Evolutionary conservation across 2,888 invertebrate species (phyloP).

Genomic region (Pseudoips prasinana): DNA sequence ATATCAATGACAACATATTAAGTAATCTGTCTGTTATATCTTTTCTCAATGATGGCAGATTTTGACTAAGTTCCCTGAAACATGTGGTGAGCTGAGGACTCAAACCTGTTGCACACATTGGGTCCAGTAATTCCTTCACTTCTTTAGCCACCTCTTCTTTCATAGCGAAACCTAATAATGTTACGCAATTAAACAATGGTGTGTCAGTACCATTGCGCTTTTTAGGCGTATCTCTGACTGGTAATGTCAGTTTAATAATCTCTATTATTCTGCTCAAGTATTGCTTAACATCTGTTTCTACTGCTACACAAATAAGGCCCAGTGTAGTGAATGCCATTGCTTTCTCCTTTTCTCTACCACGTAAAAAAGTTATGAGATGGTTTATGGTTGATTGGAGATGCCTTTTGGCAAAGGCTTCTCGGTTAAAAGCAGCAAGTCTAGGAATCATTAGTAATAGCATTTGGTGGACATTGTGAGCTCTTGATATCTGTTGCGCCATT

Average conservation of each 20-base stretch:
- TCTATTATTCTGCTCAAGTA: conserved; percentile 93
- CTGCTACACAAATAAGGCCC: conserved; percentile 95
- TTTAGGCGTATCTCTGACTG: conserved; percentile 89
- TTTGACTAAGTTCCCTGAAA: conserved; percentile 93
- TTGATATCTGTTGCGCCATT: conserved; percentile 90
- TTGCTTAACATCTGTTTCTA: conserved; percentile 89
- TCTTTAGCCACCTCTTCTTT: conserved; percentile 89
- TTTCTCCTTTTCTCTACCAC: conserved; percentile 92
- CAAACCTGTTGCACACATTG: conserved; percentile 95
- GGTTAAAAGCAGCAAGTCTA: conserved; percentile 95
- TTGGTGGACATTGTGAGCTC: conserved; percentile 92
- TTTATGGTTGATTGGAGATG: conserved; percentile 89
- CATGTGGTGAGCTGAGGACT: conserved; percentile 95
- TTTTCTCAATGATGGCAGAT: conserved; percentile 93
- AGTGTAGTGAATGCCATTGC: conserved; percentile 94
- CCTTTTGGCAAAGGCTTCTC: conserved; percentile 88
- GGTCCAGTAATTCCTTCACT: conserved; percentile 91
- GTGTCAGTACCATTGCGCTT: conserved; percentile 90
- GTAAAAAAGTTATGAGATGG: conserved; percentile 89
- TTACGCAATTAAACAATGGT: conserved; percentile 96
- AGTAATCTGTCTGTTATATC: conserved; percentile 96
- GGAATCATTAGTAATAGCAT: conserved; percentile 93
- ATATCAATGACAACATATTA: conserved; percentile 93
- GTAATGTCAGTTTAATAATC: conserved; percentile 87
- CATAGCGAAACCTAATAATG: conserved; percentile 93